Percentiles rank a stretch among this genome's conserved stretches.
These are phyloP conservation scores for Agapornis roseicollis DNA, from an alignment of 2,113 vertebrate species.

Conservation along the genomic window DNA sequence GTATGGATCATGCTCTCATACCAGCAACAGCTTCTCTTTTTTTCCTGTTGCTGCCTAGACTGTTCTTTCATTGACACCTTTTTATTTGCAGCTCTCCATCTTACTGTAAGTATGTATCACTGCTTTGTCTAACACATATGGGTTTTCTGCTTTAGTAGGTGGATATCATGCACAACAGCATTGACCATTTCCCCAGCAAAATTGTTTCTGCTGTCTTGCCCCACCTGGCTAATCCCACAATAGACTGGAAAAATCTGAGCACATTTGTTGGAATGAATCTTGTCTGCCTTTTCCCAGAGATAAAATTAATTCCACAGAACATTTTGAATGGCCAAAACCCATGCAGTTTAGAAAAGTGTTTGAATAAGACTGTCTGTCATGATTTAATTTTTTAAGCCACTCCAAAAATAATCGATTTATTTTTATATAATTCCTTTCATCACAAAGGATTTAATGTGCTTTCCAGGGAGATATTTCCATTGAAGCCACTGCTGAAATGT, in stretches of 20 bases:
- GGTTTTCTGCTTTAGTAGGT: neutral
- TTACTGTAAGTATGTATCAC: neutral
- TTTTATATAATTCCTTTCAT: neutral
- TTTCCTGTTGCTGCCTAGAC: neutral
- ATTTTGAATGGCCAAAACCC: neutral
- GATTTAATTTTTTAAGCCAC: constrained; percentile 5
- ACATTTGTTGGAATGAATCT: neutral
- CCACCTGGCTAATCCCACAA: neutral
- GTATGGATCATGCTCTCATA: rapidly evolving
- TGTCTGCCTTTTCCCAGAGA: neutral
- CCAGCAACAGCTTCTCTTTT: neutral
- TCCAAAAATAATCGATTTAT: neutral
- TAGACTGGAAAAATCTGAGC: neutral
- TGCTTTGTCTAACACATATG: neutral
- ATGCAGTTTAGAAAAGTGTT: neutral
- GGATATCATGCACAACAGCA: neutral
- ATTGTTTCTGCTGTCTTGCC: neutral
- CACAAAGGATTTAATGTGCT: neutral
- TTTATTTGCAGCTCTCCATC: neutral
- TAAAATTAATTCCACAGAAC: neutral
- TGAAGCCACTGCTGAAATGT: neutral
- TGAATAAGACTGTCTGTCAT: neutral
- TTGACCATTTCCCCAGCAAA: neutral
- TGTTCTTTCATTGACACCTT: constrained; percentile 16
- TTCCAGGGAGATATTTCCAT: neutral